Evolutionary conservation across 2,797 vertebrate genomes (phyloP).

Genomic region (Bovichtus variegatus): DNA sequence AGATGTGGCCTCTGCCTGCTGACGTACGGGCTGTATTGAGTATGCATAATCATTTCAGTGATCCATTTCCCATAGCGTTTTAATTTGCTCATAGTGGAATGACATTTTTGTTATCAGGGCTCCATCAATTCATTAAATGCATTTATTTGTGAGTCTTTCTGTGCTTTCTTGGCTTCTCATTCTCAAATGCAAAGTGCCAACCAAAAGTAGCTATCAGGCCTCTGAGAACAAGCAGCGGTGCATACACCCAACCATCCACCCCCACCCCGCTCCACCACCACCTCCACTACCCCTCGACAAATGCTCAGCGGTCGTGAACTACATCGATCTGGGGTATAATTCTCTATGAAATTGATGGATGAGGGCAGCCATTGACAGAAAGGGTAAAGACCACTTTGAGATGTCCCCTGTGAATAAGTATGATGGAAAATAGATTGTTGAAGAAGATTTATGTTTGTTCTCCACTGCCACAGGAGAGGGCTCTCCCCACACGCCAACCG

Average conservation of each 20-base stretch:
- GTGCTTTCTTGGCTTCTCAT: conserved; percentile 26
- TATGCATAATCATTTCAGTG: conserved; percentile 20
- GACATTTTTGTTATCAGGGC: conserved; percentile 27
- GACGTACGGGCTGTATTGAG: conserved; percentile 26
- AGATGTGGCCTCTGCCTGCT: conserved; percentile 40
- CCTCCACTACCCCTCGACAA: conserved; percentile 79
- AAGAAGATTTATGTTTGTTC: conserved; percentile 90
- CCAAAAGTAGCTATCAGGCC: conserved; percentile 79
- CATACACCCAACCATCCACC: conserved; percentile 43
- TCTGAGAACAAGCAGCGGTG: conserved; percentile 76
- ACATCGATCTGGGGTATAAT: conserved; percentile 94
- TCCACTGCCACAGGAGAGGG: conserved; percentile 74
- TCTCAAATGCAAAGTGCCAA: conserved; percentile 38
- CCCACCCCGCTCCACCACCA: conserved; percentile 31
- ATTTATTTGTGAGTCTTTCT: conserved; percentile 37
- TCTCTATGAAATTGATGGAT: conserved; percentile 96
- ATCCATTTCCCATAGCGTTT: conserved; percentile 53
- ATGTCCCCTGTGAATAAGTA: conserved; percentile 89
- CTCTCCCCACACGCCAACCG: conserved; percentile 10
- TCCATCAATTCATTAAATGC: conserved; percentile 23
- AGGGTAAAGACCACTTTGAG: conserved; percentile 92
- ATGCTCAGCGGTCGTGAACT: conserved; percentile 90
- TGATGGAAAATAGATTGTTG: conserved; percentile 89
- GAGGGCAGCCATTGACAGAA: conserved; percentile 92
- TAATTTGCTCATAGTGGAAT: conserved; percentile 41